These are phyloP conservation scores for Stenopsyche tienmushanensis DNA, from an alignment of 1,140 invertebrate genomes.

Conservation along the genomic window DNA sequence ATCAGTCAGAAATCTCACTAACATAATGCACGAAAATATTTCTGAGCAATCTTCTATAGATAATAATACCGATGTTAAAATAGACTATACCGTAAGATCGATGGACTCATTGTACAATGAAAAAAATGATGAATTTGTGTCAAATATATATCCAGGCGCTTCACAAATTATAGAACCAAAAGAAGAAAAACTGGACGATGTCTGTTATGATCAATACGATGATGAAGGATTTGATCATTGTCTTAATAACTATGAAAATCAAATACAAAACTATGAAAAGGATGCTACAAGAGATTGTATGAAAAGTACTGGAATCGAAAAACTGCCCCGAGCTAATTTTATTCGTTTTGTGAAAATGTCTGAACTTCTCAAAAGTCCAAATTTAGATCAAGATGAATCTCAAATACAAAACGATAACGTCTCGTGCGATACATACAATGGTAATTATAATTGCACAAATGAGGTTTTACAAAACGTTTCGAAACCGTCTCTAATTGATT, in stretches of 20 bases:
- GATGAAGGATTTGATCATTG: not conserved
- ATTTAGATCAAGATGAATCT: not conserved
- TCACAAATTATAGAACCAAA: not conserved
- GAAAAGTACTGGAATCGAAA: too few species aligned
- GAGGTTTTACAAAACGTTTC: too few species aligned
- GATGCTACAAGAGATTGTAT: not conserved
- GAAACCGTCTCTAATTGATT: not conserved
- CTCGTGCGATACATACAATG: not conserved
- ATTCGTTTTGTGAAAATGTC: too few species aligned
- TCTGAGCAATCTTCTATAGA: constrained; percentile 3
- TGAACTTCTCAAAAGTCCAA: too few species aligned
- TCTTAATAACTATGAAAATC: too few species aligned
- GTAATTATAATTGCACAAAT: too few species aligned
- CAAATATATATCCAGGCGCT: not conserved
- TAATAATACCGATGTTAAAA: not conserved
- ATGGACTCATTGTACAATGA: not conserved
- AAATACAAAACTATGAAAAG: not conserved
- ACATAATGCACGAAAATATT: constrained; percentile 23
- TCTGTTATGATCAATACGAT: not conserved
- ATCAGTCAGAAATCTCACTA: constrained; percentile 20
- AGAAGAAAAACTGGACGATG: not conserved
- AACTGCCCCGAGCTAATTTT: not conserved
- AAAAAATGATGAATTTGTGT: not conserved
- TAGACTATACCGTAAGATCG: not conserved
- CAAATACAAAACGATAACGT: not conserved